Evolutionary conservation across 2,888 invertebrate genomes (phyloP).

Genomic region (Chromoteleia sp.): DNA sequence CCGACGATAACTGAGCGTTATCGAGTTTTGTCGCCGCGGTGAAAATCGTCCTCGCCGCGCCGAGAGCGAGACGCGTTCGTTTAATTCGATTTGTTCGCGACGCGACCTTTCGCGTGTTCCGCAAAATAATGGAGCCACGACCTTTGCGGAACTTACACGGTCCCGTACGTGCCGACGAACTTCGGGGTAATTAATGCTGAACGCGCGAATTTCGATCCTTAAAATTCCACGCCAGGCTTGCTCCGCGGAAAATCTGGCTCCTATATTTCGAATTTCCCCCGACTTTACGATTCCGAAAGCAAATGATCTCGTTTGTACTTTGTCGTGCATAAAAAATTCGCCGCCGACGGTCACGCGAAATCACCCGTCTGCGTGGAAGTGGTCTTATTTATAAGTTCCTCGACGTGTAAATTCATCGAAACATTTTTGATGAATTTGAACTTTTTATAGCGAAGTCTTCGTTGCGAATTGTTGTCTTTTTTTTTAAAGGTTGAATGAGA

Average conservation of each 20-base stretch:
- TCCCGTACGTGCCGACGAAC: slow-evolving; percentile 47
- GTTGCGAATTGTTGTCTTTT: not conserved
- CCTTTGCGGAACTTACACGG: slow-evolving; percentile 58
- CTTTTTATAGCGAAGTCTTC: slow-evolving; percentile 7
- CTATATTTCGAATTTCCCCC: slow-evolving; percentile 27
- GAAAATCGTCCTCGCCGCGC: slow-evolving; percentile 58
- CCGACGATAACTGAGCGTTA: slow-evolving; percentile 62
- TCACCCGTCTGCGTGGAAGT: not conserved
- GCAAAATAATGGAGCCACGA: slow-evolving; percentile 61
- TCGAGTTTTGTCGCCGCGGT: slow-evolving; percentile 63
- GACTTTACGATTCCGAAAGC: slow-evolving; percentile 15
- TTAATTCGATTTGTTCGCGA: slow-evolving; percentile 65
- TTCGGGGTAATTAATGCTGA: slow-evolving; percentile 61
- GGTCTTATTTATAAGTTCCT: slow-evolving; percentile 11
- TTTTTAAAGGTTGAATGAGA: too few species aligned
- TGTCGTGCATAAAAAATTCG: slow-evolving; percentile 21
- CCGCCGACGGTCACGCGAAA: too few species aligned
- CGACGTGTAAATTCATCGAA: too few species aligned
- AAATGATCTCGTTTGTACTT: slow-evolving; percentile 25
- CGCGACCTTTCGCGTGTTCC: slow-evolving; percentile 50
- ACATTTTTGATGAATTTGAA: slow-evolving; percentile 19
- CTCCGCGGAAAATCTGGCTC: slow-evolving; percentile 34
- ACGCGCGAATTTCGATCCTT: slow-evolving; percentile 56
- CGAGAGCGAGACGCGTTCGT: slow-evolving; percentile 53
- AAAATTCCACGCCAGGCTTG: slow-evolving; percentile 47